Percentiles rank a stretch among this genome's conserved stretches.
Conservation (phyloP, 2,888 invertebrate species). For the Hyalella azteca region DNA sequence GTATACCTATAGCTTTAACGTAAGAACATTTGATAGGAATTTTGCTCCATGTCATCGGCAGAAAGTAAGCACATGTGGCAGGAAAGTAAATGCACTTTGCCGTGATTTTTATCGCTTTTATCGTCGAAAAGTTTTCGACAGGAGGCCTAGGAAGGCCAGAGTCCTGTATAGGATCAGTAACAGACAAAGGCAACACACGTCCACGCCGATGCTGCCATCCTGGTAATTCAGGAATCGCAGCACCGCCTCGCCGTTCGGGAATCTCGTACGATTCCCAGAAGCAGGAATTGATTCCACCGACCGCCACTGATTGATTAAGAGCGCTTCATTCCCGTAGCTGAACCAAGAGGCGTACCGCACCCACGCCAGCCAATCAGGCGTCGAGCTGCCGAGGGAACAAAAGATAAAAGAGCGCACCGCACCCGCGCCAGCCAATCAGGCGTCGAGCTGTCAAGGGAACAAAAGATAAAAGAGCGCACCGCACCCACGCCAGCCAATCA, state of each 20-base stretch:
- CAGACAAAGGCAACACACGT: slow-evolving; percentile 62
- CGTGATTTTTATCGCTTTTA: too few species aligned
- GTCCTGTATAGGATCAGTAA: slow-evolving; percentile 65
- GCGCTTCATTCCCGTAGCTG: slow-evolving; percentile 63
- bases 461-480: too few species aligned
- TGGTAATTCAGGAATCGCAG: slow-evolving; percentile 79
- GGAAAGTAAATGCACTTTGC: too few species aligned
- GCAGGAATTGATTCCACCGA: slow-evolving; percentile 43
- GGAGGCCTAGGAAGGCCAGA: slow-evolving; percentile 77
- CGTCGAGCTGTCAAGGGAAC: slow-evolving; percentile 31
- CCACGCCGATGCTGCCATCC: slow-evolving; percentile 74
- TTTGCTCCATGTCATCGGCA: too few species aligned
- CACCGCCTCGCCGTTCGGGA: slow-evolving; percentile 77
- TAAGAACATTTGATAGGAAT: too few species aligned
- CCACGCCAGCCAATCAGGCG: slow-evolving; percentile 65
- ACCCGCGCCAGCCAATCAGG: slow-evolving; percentile 66
- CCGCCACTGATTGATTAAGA: slow-evolving; percentile 63
- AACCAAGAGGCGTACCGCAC: slow-evolving; percentile 63
- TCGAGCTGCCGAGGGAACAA: slow-evolving; percentile 28
- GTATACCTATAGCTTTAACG: too few species aligned
- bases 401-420: too few species aligned
- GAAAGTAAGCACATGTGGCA: too few species aligned
- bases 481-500: slow-evolving; percentile 66
- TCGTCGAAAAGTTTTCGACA: slow-evolving; percentile 71
- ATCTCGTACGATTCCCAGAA: slow-evolving; percentile 73